Conservation (phyloP, 2,888 invertebrate genomes). For the Chaetogeoica ovagalla region DNA sequence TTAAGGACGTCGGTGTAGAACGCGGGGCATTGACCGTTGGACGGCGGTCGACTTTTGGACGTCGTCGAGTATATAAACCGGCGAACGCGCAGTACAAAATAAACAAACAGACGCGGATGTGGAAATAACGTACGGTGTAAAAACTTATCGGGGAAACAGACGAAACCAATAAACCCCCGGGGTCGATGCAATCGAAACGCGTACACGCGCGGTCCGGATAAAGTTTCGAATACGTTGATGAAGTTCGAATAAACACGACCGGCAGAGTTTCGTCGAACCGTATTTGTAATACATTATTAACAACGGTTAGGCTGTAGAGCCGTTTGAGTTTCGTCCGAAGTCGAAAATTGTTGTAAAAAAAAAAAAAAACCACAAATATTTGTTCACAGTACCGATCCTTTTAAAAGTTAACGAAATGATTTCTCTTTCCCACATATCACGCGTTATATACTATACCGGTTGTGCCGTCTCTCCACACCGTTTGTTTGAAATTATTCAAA, state of each 20-base stretch:
- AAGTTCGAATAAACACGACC: slow-evolving; percentile 31
- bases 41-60: not conserved
- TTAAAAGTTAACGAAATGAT: too few species aligned
- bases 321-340: not conserved
- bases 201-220: not conserved
- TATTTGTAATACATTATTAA: slow-evolving; percentile 30
- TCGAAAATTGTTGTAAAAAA: not conserved
- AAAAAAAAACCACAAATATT: too few species aligned
- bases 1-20: too few species aligned
- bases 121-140: not conserved
- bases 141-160: not conserved
- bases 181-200: slow-evolving; percentile 11
- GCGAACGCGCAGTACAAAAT: not conserved
- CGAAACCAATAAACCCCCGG: slow-evolving; percentile 3
- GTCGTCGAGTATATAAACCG: not conserved
- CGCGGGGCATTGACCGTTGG: slow-evolving; percentile 13
- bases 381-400: too few species aligned
- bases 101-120: not conserved
- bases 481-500: too few species aligned
- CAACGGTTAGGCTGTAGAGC: not conserved
- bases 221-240: not conserved
- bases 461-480: too few species aligned
- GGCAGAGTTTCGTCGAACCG: not conserved
- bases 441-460: too few species aligned
- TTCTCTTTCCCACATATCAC: too few species aligned